Base-by-base conservation (phyloP, 2,797 vertebrate genomes). In the Acanthurus tractus region DNA sequence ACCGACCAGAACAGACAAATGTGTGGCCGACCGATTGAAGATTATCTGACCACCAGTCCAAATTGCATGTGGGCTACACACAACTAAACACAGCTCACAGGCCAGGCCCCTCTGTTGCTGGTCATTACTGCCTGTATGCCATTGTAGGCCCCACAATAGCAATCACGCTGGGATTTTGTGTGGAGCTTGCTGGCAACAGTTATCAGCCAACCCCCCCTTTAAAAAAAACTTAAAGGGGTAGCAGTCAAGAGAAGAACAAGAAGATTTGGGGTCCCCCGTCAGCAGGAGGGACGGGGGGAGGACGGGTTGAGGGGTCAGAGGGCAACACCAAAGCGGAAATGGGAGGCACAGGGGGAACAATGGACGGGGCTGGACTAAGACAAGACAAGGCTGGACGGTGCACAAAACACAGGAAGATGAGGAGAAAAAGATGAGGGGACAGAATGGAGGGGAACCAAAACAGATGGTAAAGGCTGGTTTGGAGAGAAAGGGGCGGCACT, bases 361-460 rank as follows among this genome's bases (percentile, higher is more conserved):
- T 94, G 81, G 83, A 79, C 42, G 70, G 86, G 92, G 90, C 67
- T 69, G 93, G 79, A 87, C 91, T 45, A 65, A 78, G 88, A 82
- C 79, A 34, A 84, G 89, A 94, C 88, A 93, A 93, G 92, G 92
- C 93, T 91, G 84, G 65, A 86, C 81, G 66, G 65, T 72, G 77
- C 77, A 92, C 88, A 90, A 95, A 95, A 95, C 93, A 94, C 94
- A 95, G 92, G 93, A 94, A 94, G 94, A 93, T 92, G 84, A 81
- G 89, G 84, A 93, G 85, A 90, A 93, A 93, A 92, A 94, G 93
- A 94, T 92, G 93, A 89, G 82, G 88, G 85, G 77, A 78, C 75
- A 75, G 89, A 88, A 93, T 86, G 90, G 88, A 92, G 88, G 88
- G 88, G 86, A 80, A 78, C 76, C 64, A 88, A 89, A 93, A 92